phyloP scores from a whole-genome alignment of 1,140 invertebrate species.

The Drosophila melanica region DNA sequence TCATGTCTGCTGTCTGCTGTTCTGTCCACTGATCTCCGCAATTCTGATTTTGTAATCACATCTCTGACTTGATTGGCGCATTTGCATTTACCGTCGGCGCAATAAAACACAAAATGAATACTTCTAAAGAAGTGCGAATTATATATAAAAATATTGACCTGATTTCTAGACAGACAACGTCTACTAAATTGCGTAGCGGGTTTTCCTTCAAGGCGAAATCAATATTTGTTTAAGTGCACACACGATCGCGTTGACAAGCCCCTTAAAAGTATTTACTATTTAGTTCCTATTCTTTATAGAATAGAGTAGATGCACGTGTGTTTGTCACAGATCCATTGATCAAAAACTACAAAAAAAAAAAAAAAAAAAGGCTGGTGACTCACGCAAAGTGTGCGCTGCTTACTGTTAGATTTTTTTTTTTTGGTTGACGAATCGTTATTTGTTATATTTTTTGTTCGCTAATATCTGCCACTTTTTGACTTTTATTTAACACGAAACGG shows the following conservation, averaged over 20 bases:
- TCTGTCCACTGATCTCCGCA: slow-evolving; percentile 3
- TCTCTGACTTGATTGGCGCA: slow-evolving; percentile 13
- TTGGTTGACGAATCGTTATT: slow-evolving; percentile 29
- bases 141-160: slow-evolving; percentile 37
- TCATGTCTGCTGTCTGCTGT: slow-evolving; percentile 8
- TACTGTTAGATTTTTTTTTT: slow-evolving; percentile 38
- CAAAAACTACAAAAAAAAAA: no score
- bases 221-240: slow-evolving; percentile 14
- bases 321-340: neutral
- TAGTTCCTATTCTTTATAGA: neutral
- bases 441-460: slow-evolving; percentile 36
- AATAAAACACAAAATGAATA: neutral
- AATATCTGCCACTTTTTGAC: slow-evolving; percentile 41
- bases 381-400: slow-evolving; percentile 46
- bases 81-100: slow-evolving; percentile 30
- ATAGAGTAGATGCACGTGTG: neutral
- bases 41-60: neutral
- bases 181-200: neutral
- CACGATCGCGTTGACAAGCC: slow-evolving; percentile 21
- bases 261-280: neutral
- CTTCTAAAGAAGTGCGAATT: slow-evolving; percentile 26
- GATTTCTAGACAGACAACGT: slow-evolving; percentile 16
- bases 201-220: slow-evolving; percentile 1
- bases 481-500: slow-evolving; percentile 69
- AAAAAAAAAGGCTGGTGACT: slow-evolving; percentile 52